phyloP scores from a whole-genome alignment of 2,797 vertebrate species.

The Scyliorhinus canicula region DNA sequence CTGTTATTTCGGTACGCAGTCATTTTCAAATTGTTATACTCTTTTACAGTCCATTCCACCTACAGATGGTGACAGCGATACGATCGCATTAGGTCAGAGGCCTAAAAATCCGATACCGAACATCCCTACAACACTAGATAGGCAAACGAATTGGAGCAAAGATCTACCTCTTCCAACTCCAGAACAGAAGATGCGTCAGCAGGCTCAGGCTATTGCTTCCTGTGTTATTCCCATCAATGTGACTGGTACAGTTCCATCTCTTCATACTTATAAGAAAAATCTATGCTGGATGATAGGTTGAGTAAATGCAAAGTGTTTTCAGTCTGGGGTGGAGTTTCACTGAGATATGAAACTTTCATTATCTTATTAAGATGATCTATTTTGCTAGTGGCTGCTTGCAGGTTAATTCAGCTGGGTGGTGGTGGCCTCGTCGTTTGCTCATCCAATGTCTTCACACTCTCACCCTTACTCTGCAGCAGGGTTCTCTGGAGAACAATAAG shows the following conservation, averaged over 20 bases:
- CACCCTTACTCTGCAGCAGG: background rate
- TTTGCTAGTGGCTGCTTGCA: background rate
- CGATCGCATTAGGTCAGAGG: slow-evolving; percentile 80
- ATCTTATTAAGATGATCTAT: background rate
- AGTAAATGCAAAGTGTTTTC: background rate
- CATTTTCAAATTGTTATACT: slow-evolving; percentile 46
- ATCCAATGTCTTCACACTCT: no score
- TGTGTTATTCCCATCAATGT: slow-evolving; percentile 97
- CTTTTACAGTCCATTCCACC: slow-evolving; percentile 76
- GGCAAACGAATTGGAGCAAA: slow-evolving; percentile 97
- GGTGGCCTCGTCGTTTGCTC: slow-evolving; percentile 42
- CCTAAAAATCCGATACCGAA: slow-evolving; percentile 89
- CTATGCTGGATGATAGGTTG: background rate
- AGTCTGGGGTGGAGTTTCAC: no score
- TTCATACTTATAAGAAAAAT: slow-evolving; percentile 5
- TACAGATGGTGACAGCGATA: slow-evolving; percentile 79
- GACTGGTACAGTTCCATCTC: slow-evolving; percentile 71
- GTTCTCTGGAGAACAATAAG: background rate
- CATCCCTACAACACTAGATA: slow-evolving; percentile 92
- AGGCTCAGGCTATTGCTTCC: slow-evolving; percentile 86
- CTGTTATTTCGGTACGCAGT: background rate
- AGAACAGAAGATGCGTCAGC: slow-evolving; percentile 91
- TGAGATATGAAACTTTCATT: background rate
- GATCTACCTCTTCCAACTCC: slow-evolving; percentile 91
- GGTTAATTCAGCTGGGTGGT: slow-evolving; percentile 45